Conservation (phyloP, 2,113 vertebrate genomes). For the Phalacrocorax carbo region DNA sequence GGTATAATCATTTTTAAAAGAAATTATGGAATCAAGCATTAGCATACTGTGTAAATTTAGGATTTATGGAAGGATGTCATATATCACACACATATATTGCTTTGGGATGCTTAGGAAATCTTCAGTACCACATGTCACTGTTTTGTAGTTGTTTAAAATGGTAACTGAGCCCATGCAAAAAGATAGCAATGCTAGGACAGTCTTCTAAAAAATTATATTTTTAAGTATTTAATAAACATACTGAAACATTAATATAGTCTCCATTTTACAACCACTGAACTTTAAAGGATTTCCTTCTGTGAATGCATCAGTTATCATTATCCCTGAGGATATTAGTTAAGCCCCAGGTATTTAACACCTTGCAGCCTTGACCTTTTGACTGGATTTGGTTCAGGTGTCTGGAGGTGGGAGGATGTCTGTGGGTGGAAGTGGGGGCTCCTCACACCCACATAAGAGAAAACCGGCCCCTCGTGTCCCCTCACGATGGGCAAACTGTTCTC, state of each 20-base stretch:
- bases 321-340: not conserved
- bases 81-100: slow-evolving; percentile 57
- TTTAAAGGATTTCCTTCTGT: slow-evolving; percentile 2
- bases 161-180: slow-evolving; percentile 44
- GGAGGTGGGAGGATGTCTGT: not conserved
- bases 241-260: not conserved
- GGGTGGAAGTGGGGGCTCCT: not conserved
- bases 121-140: slow-evolving; percentile 61
- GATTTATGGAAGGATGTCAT: slow-evolving; percentile 61
- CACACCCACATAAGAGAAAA: not conserved
- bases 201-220: slow-evolving; percentile 13
- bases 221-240: slow-evolving; percentile 42
- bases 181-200: slow-evolving; percentile 12
- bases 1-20: slow-evolving; percentile 69
- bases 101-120: slow-evolving; percentile 60
- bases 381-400: not conserved
- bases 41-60: slow-evolving; percentile 66
- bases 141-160: slow-evolving; percentile 62
- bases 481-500: not conserved
- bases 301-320: not conserved
- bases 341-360: not conserved
- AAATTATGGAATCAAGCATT: slow-evolving; percentile 69
- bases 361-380: not conserved
- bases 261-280: not conserved
- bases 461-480: not conserved